Conservation (phyloP, 2,888 invertebrate species). For the Caenorhabditis uteleia region DNA sequence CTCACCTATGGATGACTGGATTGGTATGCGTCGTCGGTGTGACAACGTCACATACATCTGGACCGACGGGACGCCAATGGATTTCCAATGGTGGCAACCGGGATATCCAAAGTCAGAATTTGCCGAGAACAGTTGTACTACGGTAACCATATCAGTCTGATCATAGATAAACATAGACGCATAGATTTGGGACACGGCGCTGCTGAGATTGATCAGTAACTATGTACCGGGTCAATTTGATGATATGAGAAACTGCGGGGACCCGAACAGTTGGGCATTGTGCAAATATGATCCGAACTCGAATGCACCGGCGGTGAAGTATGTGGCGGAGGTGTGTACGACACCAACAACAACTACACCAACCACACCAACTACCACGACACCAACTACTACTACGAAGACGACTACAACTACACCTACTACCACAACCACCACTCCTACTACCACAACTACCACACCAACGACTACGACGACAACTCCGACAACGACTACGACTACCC, state of each 20-base stretch:
- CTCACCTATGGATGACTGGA: conserved; percentile 23
- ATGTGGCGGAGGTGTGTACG: no score
- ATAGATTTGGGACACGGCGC: not conserved
- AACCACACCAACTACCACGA: no score
- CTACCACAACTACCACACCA: no score
- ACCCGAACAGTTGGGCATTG: not conserved
- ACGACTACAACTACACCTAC: no score
- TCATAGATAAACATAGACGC: no score
- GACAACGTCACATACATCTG: conserved; percentile 23
- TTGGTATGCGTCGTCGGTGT: conserved; percentile 21
- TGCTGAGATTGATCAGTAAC: conserved; percentile 7
- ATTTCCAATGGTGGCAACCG: conserved; percentile 27
- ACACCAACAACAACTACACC: no score
- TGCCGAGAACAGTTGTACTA: conserved; percentile 25
- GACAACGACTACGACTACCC: no score
- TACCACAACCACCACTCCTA: no score
- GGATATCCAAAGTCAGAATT: conserved; percentile 17
- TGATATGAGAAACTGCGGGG: conserved; percentile 4
- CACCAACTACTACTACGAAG: no score
- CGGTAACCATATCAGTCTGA: no score
- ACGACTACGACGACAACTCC: no score
- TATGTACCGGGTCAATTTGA: conserved; percentile 15
- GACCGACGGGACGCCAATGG: conserved; percentile 25
- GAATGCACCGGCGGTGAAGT: no score
- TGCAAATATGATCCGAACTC: conserved; percentile 10